A percentile compares a stretch with the other conserved stretches of the same genome.
phyloP scores from a whole-genome alignment of 2,113 vertebrate species.

The Spea bombifrons region DNA sequence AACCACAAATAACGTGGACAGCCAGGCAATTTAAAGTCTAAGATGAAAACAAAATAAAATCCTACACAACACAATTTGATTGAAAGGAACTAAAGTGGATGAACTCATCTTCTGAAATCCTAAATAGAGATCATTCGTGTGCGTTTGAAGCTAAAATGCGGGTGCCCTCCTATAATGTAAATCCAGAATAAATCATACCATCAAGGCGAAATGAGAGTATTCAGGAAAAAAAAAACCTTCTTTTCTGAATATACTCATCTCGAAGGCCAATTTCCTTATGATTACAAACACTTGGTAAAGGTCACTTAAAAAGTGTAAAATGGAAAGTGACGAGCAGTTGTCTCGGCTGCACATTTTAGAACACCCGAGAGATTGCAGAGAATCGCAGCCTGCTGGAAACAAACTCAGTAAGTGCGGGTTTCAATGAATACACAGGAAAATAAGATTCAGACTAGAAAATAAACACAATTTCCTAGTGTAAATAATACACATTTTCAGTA shows the following conservation, averaged over 20 bases:
- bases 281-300: background rate
- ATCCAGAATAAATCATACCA: background rate
- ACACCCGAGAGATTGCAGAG: background rate
- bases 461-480: no score
- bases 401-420: background rate
- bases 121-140: background rate
- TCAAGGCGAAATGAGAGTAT: background rate
- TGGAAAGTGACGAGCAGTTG: background rate
- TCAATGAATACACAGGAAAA: background rate
- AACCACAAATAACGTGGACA: background rate
- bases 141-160: background rate
- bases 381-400: background rate
- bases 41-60: background rate
- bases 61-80: background rate
- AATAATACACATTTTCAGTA: no score
- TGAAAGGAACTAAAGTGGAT: background rate
- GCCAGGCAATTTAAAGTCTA: background rate
- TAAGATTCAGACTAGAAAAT: background rate
- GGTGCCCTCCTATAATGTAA: background rate
- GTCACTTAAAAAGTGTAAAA: slow-evolving; percentile 2
- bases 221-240: background rate
- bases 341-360: background rate
- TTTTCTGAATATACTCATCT: slow-evolving; percentile 1
- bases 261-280: slow-evolving; percentile 5
- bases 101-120: background rate